Evolutionary conservation across 2,888 invertebrate species (phyloP), one percentile per base, ranked within the genome.

Genomic region (Drosophila differens): DNA sequence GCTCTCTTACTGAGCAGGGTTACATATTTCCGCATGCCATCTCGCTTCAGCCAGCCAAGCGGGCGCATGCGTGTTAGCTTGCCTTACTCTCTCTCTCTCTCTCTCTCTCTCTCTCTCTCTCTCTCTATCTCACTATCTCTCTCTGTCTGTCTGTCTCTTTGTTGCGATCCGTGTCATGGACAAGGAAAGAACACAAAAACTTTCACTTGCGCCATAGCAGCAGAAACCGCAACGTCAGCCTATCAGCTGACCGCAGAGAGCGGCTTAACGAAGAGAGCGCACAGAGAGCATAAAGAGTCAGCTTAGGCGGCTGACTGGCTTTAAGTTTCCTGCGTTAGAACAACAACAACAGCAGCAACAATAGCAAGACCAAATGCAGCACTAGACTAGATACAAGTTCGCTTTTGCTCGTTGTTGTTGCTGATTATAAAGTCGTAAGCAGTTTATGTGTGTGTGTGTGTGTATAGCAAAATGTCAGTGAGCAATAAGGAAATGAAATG

Each of bases 401-500:
- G 78, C 71, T 68, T 47, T 52, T 76, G 70, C 75, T 78, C 66
- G 71, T 77, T 63, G 67, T 72, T 69, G 62, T 28, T 83, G 73
- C 81, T 84, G 82, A 86, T 85, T 85, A 89, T 82, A 84, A 84
- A 87, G 73, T 89, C 87, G 82, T 85, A 85, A 83, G 83, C 83
- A 71, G 74, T 79, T 85, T 74, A 59, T 63, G 71, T 64, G 12
- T 53, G 32, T 68, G 32, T 64, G 62, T 81, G 51, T 68, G 67
- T 74, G 74, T 63, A 37, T 74, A 67, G 87, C 75, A 79, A 90
- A 87, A 87, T 88, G 90, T 85, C 82, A 90, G 88, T 88, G 75
- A 79, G 89, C 90, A 90, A 87, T 87, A 87, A 87, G 87, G 87
- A 87, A 87, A 87, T 88, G 82, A 87, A 89, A 89, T 87, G 81